Evolutionary conservation across 1,140 invertebrate species (phyloP).

Genomic region (Drosophila yakuba): DNA sequence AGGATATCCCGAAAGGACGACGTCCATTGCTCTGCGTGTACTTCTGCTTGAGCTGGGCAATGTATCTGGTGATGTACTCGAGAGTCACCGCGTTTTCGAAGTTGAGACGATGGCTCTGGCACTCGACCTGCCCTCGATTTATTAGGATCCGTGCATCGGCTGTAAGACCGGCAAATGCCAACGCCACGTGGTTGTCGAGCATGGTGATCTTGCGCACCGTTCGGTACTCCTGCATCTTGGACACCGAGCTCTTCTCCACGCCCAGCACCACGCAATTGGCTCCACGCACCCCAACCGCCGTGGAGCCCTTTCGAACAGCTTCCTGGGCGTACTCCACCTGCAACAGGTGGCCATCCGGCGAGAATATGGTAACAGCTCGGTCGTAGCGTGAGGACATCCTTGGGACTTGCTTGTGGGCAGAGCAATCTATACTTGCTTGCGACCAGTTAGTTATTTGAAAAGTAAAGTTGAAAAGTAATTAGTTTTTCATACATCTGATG

Average conservation of each 20-base stretch:
- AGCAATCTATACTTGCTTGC: background rate
- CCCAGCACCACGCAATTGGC: constrained; percentile 98
- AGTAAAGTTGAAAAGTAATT: too few relatives aligned
- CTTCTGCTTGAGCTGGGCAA: constrained; percentile 93
- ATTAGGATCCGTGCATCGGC: constrained; percentile 99
- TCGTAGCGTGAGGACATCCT: constrained; percentile 94
- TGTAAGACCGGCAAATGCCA: constrained; percentile 99
- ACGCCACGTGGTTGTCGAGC: constrained; percentile 99
- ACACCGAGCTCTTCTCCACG: constrained; percentile 99
- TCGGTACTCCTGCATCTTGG: constrained; percentile 99
- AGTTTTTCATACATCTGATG: too few relatives aligned
- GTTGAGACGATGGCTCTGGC: constrained; percentile 98
- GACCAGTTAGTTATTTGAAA: too few relatives aligned
- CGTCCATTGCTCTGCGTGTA: constrained; percentile 99
- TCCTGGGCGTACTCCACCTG: constrained; percentile 99
- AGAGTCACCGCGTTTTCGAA: constrained; percentile 99
- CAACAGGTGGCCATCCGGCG: constrained; percentile 99
- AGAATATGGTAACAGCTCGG: constrained; percentile 99
- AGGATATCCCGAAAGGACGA: constrained; percentile 99
- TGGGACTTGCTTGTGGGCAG: background rate
- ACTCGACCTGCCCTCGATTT: constrained; percentile 98
- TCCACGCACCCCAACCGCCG: constrained; percentile 98
- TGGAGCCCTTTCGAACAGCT: constrained; percentile 99
- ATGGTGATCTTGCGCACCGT: constrained; percentile 99
- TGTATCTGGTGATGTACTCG: constrained; percentile 95